Evolutionary conservation across 2,113 vertebrate genomes (phyloP).

Genomic region (Hippocampus comes): DNA sequence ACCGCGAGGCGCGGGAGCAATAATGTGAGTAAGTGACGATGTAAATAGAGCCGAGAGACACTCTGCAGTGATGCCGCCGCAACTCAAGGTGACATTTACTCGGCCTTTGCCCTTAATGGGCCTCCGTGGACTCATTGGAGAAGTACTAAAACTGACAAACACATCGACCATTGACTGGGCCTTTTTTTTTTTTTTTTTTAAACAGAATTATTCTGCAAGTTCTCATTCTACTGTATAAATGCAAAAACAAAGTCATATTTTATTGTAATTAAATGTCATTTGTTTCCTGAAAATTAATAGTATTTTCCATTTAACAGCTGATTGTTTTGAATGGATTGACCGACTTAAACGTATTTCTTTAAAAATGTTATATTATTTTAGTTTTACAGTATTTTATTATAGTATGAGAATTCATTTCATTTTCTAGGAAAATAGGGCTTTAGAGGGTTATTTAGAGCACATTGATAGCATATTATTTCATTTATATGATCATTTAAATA

Average conservation of each 20-base stretch:
- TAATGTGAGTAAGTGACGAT: constrained; percentile 8
- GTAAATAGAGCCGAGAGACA: constrained; percentile 15
- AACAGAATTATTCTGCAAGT: constrained; percentile 28
- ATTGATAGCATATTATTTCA: too few species aligned
- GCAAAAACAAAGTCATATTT: not conserved
- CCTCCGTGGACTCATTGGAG: constrained; percentile 43
- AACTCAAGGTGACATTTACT: constrained; percentile 61
- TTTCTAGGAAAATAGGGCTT: too few species aligned
- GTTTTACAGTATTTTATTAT: not conserved
- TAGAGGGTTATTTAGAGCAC: too few species aligned
- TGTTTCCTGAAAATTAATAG: not conserved
- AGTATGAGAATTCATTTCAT: too few species aligned
- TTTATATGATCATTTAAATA: too few species aligned
- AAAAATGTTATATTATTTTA: not conserved
- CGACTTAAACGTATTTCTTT: not conserved
- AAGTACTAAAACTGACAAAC: constrained; percentile 43
- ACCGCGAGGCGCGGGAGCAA: not conserved
- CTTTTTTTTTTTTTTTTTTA: constrained; percentile 15
- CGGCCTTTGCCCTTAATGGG: constrained; percentile 44
- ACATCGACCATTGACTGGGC: constrained; percentile 27
- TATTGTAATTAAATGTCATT: too few species aligned
- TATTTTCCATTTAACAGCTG: not conserved
- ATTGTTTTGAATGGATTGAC: not conserved
- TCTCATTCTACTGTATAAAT: not conserved
- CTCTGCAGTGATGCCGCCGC: not conserved